Evolutionary conservation across 2,888 invertebrate species (phyloP).

Genomic region (Callinectes sapidus): DNA sequence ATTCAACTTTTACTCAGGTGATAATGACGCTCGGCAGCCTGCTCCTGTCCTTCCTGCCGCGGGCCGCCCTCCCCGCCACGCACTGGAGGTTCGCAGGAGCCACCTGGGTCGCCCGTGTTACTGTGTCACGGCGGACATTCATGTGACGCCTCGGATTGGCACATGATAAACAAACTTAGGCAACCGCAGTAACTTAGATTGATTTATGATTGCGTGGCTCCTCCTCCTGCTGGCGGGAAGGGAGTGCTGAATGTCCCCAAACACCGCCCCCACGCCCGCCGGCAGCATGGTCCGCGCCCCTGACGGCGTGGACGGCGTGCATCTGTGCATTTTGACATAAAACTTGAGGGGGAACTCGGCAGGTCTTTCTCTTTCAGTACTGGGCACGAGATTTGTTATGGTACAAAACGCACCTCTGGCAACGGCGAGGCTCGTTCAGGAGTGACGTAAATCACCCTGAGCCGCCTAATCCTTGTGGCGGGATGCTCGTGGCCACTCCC

Average conservation of each 20-base stretch:
- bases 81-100: conserved; percentile 25
- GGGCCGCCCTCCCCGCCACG: conserved; percentile 13
- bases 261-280: conserved; percentile 23
- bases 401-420: conserved; percentile 67
- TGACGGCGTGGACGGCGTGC: neutral
- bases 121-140: conserved; percentile 36
- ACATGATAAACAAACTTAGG: conserved; percentile 71
- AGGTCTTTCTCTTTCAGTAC: conserved; percentile 37
- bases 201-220: conserved; percentile 71
- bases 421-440: conserved; percentile 59
- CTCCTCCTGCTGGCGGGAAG: conserved; percentile 58
- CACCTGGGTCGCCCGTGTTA: conserved; percentile 48
- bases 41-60: neutral
- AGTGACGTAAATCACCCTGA: conserved; percentile 71
- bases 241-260: conserved; percentile 18
- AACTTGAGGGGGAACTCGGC: conserved; percentile 36
- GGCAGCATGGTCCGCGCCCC: neutral
- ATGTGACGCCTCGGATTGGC: conserved; percentile 53
- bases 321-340: conserved; percentile 44
- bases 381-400: conserved; percentile 67
- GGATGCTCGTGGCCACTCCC: conserved; percentile 55
- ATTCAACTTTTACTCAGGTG: conserved; percentile 22
- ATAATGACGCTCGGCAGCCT: neutral
- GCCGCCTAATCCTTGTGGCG: conserved; percentile 66
- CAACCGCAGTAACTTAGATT: conserved; percentile 71